Base-by-base conservation (phyloP, 2,888 invertebrate species). In the Schizaphis graminum region DNA sequence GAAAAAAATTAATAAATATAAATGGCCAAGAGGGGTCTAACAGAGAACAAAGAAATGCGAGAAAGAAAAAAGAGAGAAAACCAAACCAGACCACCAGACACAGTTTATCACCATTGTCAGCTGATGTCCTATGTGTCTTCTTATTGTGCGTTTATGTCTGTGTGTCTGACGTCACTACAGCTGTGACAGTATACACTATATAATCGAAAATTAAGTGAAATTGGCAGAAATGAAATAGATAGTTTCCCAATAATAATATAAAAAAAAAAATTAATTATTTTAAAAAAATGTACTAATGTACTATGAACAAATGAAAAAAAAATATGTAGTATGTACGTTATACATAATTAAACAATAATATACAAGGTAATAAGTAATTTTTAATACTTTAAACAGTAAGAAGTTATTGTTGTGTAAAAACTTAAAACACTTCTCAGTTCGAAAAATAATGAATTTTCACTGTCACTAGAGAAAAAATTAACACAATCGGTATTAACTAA, bases 41-140 rank as follows among this genome's bases (percentile, higher is more conserved):
- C 3, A 85, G 61, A 91, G 91, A 91, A 91, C 91, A 91, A 86
- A 91, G 85, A 90, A 49, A 91, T 49, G 61, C 49, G n/a, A 77
- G 57, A 56, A 77, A 67, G 49, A 57, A 89, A 87, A 93, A 85
- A 53, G 86, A 91, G 86, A 94, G 67, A 94, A 94, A 86, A 94
- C 35, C 91, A n/a, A 91, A 94, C 85, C 67, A 67, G 85, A 86
- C 61, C 61, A 35, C 61, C 90, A 57, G 90, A 86, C 91, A 85
- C 61, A 67, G 61, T 94, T 94, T 86, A 94, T 94, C 86, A 93
- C 47, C 21, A 84, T 93, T 61, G 85, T 90, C 93, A 93, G 93
- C 93, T 93, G 93, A 93, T 93, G 85, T 41, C n/a, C 35, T 13
- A 56, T 44, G 67, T 11, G 35, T 77, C 35, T 21, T 77, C 35